Evolutionary conservation across 2,797 vertebrate species (phyloP), one percentile per base, ranked within the genome.

Genomic region (Neosalanx taihuensis): DNA sequence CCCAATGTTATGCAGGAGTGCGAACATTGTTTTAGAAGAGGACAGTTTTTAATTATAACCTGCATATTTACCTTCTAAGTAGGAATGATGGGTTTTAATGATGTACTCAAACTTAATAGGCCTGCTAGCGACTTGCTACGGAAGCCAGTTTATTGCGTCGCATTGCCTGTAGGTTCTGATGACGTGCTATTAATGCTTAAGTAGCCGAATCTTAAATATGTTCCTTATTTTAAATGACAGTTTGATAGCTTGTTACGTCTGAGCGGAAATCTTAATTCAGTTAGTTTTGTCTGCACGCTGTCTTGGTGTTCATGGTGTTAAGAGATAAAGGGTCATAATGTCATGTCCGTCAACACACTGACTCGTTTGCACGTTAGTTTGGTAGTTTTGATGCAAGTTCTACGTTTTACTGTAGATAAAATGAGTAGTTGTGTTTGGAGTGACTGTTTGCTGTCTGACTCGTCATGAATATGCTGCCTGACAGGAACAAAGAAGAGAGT

Each of bases 401-500:
- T n/a, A 3, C 6, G 35, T 65, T 12, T 65, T 37, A 41, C 18
- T 49, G 64, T 6, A 46, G 41, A 46, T 3, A 46, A 46, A 46
- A 26, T 65, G 7, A 15, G 62, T 76, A 57, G 72, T 33, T 56
- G 33, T 80, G 35, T 79, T 18, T 74, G 65, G 20, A 61, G 69
- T 73, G 12, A 77, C 61, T 79, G 68, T 79, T 76, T 74, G 72
- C 46, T 81, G 75, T 71, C 26, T 83, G 71, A 66, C 51, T 80
- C 71, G 37, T 81, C 76, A 41, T 72, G 86, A 89, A 91, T 89
- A 81, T 92, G 89, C 89, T 78, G 77, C 87, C 84, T 80, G 76
- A 86, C 89, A 94, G 93, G 92, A 72, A 89, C 87, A 88, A 93
- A 94, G 89, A 94, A 95, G 89, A 91, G 93, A 86, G 89, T 91